Conservation (phyloP, 2,113 vertebrate species). For the Protobothrops mucrosquamatus region DNA sequence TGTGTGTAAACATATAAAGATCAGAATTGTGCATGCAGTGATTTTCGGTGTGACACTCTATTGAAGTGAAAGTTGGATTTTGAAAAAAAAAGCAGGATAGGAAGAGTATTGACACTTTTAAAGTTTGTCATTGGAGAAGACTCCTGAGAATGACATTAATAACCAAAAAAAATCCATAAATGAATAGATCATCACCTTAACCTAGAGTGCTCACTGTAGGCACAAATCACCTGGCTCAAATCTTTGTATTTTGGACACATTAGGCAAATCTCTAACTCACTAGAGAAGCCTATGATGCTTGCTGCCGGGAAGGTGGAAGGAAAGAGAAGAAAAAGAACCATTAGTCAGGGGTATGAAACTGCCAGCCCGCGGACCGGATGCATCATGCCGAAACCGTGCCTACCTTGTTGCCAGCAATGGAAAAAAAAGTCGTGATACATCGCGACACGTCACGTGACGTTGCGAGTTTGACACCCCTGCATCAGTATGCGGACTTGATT, state of each 20-base stretch:
- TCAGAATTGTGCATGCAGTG: not conserved
- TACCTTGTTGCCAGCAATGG: too few relatives aligned
- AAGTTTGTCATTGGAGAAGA: not conserved
- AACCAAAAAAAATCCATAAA: not conserved
- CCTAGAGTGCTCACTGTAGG: not conserved
- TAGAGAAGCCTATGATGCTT: not conserved
- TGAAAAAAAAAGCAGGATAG: not conserved
- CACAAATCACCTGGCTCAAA: not conserved
- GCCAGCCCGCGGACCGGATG: too few relatives aligned
- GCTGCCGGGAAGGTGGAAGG: not conserved
- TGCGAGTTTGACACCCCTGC: not conserved
- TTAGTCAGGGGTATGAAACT: too few relatives aligned
- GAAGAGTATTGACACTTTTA: not conserved
- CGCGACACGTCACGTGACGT: too few relatives aligned
- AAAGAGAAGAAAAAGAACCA: not conserved
- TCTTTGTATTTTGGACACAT: not conserved
- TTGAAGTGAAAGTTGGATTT: not conserved
- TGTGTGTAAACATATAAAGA: not conserved
- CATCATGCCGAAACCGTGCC: too few relatives aligned
- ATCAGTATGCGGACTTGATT: not conserved
- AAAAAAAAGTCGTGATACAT: too few relatives aligned
- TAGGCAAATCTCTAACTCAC: not conserved
- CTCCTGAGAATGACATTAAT: not conserved
- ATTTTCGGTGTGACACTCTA: not conserved
- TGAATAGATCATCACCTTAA: not conserved